These are phyloP conservation scores for Cyprinus carpio DNA, from an alignment of 2,113 vertebrate species.

Conservation along the genomic window DNA sequence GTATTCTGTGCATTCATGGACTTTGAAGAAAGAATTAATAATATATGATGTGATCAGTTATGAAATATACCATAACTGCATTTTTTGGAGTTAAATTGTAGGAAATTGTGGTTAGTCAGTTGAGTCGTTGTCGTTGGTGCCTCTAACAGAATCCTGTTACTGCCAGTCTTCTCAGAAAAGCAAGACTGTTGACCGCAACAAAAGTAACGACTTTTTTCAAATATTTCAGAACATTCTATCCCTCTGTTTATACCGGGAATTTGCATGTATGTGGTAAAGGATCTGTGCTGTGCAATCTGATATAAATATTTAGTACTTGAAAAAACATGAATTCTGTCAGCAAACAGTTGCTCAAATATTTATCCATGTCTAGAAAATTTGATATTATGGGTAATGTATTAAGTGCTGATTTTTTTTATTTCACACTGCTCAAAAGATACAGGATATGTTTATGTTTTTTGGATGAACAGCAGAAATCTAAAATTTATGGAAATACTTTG, in stretches of 20 bases:
- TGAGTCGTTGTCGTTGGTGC: conserved; percentile 51
- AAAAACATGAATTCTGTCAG: neutral
- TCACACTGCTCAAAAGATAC: neutral
- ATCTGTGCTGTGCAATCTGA: conserved; percentile 13
- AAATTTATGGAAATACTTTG: neutral
- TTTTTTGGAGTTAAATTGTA: conserved; percentile 13
- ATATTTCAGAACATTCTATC: conserved; percentile 57
- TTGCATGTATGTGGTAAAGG: conserved; percentile 8
- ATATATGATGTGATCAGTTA: neutral
- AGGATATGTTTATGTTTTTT: neutral
- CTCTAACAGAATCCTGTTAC: conserved; percentile 60
- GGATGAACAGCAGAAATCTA: neutral
- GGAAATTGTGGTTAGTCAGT: conserved; percentile 56
- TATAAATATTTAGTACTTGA: conserved; percentile 38
- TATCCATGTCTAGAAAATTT: neutral
- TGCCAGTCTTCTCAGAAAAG: conserved; percentile 58
- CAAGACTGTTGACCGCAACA: conserved; percentile 70
- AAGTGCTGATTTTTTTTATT: neutral
- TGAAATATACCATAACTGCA: conserved; percentile 26
- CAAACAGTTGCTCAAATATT: conserved; percentile 30
- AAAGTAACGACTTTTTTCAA: conserved; percentile 55
- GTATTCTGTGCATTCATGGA: neutral
- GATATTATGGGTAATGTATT: neutral
- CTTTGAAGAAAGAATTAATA: neutral
- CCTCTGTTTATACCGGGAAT: conserved; percentile 44